Conservation (phyloP, 2,113 vertebrate species). For the Chiloscyllium plagiosum region DNA sequence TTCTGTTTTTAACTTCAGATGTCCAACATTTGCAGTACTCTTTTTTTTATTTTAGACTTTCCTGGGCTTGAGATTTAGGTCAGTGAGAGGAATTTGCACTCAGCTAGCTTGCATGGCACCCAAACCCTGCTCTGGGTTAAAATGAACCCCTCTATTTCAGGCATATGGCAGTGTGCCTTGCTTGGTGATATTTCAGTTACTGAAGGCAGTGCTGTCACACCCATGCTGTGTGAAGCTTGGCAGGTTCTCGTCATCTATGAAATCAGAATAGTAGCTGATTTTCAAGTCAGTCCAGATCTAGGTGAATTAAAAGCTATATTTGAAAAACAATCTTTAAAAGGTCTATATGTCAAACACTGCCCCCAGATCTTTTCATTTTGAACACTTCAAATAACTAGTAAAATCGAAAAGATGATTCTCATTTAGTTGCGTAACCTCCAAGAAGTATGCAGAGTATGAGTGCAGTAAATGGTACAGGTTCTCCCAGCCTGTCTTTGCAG, state of each 20-base stretch:
- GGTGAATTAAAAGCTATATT: neutral
- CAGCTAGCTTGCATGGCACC: neutral
- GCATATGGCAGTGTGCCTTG: slow-evolving; percentile 46
- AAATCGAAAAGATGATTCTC: slow-evolving; percentile 29
- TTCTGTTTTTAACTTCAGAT: too few relatives aligned
- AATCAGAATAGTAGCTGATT: neutral
- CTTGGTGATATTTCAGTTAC: slow-evolving; percentile 60
- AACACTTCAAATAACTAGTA: neutral
- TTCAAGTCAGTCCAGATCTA: neutral
- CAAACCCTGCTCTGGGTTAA: neutral
- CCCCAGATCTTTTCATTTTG: neutral
- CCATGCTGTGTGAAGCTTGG: neutral
- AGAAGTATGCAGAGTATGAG: slow-evolving; percentile 21
- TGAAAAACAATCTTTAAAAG: neutral
- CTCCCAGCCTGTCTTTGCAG: slow-evolving; percentile 40
- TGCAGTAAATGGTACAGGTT: slow-evolving; percentile 39
- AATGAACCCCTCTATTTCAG: neutral
- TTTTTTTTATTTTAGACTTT: neutral
- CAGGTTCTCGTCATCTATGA: neutral
- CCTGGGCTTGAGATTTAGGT: neutral
- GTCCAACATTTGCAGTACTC: too few relatives aligned
- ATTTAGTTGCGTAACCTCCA: slow-evolving; percentile 47
- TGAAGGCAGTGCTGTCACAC: neutral
- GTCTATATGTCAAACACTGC: neutral
- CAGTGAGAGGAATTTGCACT: neutral